phyloP scores from a whole-genome alignment of 2,888 invertebrate species.

The Drosophila aldrichi region DNA sequence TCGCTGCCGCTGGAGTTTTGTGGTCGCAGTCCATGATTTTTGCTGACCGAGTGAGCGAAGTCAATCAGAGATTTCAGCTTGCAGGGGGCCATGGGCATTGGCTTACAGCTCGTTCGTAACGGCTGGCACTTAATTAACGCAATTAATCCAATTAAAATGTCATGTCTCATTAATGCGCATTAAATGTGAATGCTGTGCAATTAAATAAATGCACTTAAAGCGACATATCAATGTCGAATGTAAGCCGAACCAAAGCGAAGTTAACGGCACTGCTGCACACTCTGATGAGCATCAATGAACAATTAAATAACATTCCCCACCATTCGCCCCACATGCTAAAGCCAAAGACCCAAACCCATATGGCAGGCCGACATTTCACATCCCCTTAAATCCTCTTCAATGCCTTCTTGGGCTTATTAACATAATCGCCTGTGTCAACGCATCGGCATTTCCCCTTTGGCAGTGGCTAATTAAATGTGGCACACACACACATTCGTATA shows the following conservation, averaged over 20 bases:
- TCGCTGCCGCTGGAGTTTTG: slow-evolving; percentile 1
- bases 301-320: slow-evolving; percentile 62
- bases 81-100: too few relatives aligned
- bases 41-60: slow-evolving; percentile 37
- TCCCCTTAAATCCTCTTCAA: not conserved
- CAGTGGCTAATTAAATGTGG: slow-evolving; percentile 71
- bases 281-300: slow-evolving; percentile 66
- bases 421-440: slow-evolving; percentile 74
- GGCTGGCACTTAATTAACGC: slow-evolving; percentile 70
- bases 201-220: slow-evolving; percentile 76
- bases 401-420: slow-evolving; percentile 60
- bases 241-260: slow-evolving; percentile 31
- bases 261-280: slow-evolving; percentile 20
- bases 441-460: slow-evolving; percentile 46
- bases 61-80: slow-evolving; percentile 56
- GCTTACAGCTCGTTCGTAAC: slow-evolving; percentile 15
- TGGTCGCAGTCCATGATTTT: slow-evolving; percentile 34
- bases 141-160: slow-evolving; percentile 80
- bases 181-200: slow-evolving; percentile 72
- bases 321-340: slow-evolving; percentile 5
- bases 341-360: slow-evolving; percentile 1
- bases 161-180: slow-evolving; percentile 77
- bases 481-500: not conserved
- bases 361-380: not conserved
- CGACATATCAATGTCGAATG: slow-evolving; percentile 59